Conservation (phyloP, 2,797 vertebrate genomes). For the Triplophysa bombifrons region DNA sequence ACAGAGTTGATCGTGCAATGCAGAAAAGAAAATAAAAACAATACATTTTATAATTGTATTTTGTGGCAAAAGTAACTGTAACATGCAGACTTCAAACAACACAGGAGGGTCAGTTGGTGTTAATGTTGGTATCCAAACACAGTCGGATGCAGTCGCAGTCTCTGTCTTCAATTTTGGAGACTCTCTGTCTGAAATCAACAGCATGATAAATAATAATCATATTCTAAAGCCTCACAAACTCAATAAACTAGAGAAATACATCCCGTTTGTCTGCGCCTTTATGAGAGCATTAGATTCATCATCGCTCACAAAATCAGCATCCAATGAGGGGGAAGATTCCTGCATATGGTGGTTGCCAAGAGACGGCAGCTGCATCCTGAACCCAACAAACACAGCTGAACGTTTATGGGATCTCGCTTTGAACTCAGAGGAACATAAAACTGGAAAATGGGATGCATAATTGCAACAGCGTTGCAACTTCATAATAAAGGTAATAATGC, state of each 20-base stretch:
- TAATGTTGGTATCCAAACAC: background rate
- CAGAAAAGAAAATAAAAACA: background rate
- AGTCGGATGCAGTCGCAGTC: slow-evolving; percentile 28
- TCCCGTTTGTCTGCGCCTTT: slow-evolving; percentile 34
- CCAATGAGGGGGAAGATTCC: slow-evolving; percentile 36
- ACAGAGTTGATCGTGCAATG: background rate
- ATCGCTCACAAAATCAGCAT: slow-evolving; percentile 34
- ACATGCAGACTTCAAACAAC: background rate
- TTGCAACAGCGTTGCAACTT: slow-evolving; percentile 2
- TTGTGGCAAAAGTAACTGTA: background rate
- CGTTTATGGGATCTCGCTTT: slow-evolving; percentile 12
- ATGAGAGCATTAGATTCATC: slow-evolving; percentile 27
- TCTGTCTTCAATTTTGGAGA: slow-evolving; percentile 12
- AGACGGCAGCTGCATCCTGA: slow-evolving; percentile 42
- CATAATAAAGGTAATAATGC: slow-evolving; percentile 22
- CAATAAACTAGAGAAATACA: slow-evolving; percentile 41
- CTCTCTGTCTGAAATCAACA: slow-evolving; percentile 15
- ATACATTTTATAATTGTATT: background rate
- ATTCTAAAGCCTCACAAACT: slow-evolving; percentile 42
- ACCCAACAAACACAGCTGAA: slow-evolving; percentile 42
- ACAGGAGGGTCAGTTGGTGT: background rate
- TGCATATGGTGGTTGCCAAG: slow-evolving; percentile 42
- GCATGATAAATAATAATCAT: slow-evolving; percentile 51
- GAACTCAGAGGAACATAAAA: slow-evolving; percentile 2
- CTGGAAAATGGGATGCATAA: slow-evolving; percentile 6